A percentile compares a stretch with the other conserved stretches of the same genome.
Evolutionary conservation across 1,140 invertebrate species (phyloP).

Genomic region (Pseudomyrmex sp.): DNA sequence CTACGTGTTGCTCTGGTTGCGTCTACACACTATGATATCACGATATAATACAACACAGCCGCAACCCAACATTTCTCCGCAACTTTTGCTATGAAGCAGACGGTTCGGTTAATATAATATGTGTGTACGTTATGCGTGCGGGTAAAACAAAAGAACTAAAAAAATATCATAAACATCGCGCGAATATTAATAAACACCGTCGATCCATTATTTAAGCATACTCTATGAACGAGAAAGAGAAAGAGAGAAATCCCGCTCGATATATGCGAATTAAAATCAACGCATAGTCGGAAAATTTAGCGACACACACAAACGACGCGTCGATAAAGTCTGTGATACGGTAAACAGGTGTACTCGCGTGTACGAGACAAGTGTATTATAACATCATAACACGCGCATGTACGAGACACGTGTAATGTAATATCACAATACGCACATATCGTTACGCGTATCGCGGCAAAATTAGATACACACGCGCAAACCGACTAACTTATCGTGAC

Average conservation of each 20-base stretch:
- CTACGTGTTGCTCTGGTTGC: background rate
- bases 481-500: background rate
- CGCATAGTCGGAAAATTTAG: background rate
- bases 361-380: too few relatives aligned
- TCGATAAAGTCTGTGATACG: background rate
- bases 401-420: too few relatives aligned
- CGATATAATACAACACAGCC: conserved; percentile 36
- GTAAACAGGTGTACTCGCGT: background rate
- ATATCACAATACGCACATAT: too few relatives aligned
- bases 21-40: conserved; percentile 35
- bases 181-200: too few relatives aligned
- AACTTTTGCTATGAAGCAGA: background rate
- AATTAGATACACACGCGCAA: background rate
- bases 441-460: background rate
- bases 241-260: too few relatives aligned
- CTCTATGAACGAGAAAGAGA: background rate
- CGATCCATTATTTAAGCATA: conserved; percentile 10
- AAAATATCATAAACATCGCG: background rate
- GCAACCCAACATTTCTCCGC: background rate
- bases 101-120: background rate
- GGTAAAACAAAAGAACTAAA: background rate
- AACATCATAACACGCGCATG: background rate
- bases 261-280: conserved; percentile 19
- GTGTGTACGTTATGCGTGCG: background rate
- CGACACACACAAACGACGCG: too few relatives aligned